Conservation (phyloP, 2,888 invertebrate species). For the Hermaeophaga mercurialis region DNA sequence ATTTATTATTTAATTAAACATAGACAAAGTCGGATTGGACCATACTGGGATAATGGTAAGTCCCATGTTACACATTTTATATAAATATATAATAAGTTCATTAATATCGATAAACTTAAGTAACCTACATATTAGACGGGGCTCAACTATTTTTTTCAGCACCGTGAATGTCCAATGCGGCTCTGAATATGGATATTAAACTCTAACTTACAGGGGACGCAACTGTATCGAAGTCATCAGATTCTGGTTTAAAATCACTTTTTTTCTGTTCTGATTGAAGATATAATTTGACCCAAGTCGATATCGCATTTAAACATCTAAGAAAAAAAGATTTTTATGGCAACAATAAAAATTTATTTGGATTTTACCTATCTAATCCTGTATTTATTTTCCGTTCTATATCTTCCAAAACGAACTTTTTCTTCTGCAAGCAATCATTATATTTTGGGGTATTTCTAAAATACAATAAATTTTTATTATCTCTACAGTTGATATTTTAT, state of each 20-base stretch:
- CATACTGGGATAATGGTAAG: too few species aligned
- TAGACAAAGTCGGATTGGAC: too few species aligned
- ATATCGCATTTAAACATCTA: slow-evolving; percentile 81
- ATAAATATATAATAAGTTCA: too few species aligned
- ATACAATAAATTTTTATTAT: slow-evolving; percentile 28
- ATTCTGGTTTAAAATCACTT: slow-evolving; percentile 89
- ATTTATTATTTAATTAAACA: too few species aligned
- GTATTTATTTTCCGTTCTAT: slow-evolving; percentile 90
- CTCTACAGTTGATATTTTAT: background rate
- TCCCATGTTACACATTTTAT: too few species aligned
- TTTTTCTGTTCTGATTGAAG: slow-evolving; percentile 94
- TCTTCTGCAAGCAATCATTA: slow-evolving; percentile 86
- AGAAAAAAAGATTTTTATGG: slow-evolving; percentile 15
- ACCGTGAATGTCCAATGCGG: too few species aligned
- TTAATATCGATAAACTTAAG: too few species aligned
- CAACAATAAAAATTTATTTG: background rate
- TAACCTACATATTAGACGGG: too few species aligned
- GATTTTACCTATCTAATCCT: slow-evolving; percentile 70
- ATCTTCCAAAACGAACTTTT: slow-evolving; percentile 83
- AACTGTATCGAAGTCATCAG: slow-evolving; percentile 79
- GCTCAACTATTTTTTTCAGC: too few species aligned
- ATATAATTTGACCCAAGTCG: slow-evolving; percentile 89
- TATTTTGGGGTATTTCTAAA: slow-evolving; percentile 84
- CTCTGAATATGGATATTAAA: too few species aligned
- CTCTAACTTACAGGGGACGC: slow-evolving; percentile 77